Percentiles rank a stretch among this genome's conserved stretches.
phyloP scores from a whole-genome alignment of 1,140 invertebrate species.

The Gonioctena quinquepunctata region DNA sequence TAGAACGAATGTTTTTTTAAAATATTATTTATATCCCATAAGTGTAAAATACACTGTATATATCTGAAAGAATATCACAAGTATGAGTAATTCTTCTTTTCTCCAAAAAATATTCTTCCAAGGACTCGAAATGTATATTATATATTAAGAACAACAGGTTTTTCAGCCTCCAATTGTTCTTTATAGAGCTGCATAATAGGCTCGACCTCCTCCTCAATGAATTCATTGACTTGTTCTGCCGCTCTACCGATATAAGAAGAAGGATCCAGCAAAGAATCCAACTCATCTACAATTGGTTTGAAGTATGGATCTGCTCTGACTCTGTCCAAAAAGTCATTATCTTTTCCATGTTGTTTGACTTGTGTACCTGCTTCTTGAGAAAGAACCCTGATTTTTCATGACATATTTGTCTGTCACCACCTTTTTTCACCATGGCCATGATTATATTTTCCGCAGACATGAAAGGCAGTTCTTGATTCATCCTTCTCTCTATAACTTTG shows the following conservation, averaged over 20 bases:
- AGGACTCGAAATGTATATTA: no score
- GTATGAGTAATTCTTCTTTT: no score
- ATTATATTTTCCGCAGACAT: constrained; percentile 98
- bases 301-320: constrained; percentile 84
- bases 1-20: no score
- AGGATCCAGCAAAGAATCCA: constrained; percentile 81
- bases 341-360: constrained; percentile 86
- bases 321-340: constrained; percentile 89
- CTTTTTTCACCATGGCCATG: constrained; percentile 95
- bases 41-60: no score
- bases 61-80: no score
- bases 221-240: constrained; percentile 82
- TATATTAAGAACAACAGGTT: constrained; percentile 59
- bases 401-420: constrained; percentile 90
- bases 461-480: constrained; percentile 92
- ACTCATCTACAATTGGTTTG: constrained; percentile 74
- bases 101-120: no score
- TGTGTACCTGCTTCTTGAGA: constrained; percentile 87
- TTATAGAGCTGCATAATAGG: constrained; percentile 75
- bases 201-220: constrained; percentile 77
- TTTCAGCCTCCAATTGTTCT: constrained; percentile 54
- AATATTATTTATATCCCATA: no score
- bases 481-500: constrained; percentile 84
- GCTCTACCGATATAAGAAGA: constrained; percentile 88
- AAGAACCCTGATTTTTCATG: constrained; percentile 93